Evolutionary conservation across 2,888 invertebrate genomes (phyloP), one percentile per base, ranked within the genome.

Genomic region (Pandemis cinnamomeana): DNA sequence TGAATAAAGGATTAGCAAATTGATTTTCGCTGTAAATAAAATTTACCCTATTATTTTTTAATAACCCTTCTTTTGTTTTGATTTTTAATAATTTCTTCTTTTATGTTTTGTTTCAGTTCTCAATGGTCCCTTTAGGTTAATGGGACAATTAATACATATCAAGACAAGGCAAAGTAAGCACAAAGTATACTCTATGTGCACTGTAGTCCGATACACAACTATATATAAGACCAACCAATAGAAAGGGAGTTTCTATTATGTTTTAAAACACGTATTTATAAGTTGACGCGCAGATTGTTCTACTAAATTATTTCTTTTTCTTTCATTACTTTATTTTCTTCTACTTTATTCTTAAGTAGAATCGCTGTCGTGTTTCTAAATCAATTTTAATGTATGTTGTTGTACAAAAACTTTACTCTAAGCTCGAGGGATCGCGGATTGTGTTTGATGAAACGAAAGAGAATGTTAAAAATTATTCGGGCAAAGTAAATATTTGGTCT

Each of bases 31-130:
- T 7, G 5, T 6, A 44, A 44, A 8, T 44, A 5, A 36, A 36
- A 36, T 44, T 44, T 48, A 7, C n/a, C 42, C 76, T 71, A 62
- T 77, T 76, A 78, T 71, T 71, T 42, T 71, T 51, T 20, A 20
- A 55, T 48, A 36, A 11, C 78, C 70, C 80, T 83, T 80, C 64
- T 80, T 78, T 77, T 20, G 27, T 53, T 70, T 70, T 7, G 8
- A 6, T 46, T 74, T 67, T 11, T 67, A 68, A 71, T 72, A 75
- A 75, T 78, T 76, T 74, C 0, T 76, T 74, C 0, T 63, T 78
- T 81, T 82, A 79, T 77, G 80, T 78, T 90, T 92, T 93, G 93
- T 93, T 93, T 88, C 93, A 93, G 93, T 90, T 92, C 87, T 77
- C 84, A 91, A 73, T 91, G 90, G 89, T 93, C 92, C 55, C 79